Conservation (phyloP, 2,113 vertebrate species). For the Mesitornis unicolor region DNA sequence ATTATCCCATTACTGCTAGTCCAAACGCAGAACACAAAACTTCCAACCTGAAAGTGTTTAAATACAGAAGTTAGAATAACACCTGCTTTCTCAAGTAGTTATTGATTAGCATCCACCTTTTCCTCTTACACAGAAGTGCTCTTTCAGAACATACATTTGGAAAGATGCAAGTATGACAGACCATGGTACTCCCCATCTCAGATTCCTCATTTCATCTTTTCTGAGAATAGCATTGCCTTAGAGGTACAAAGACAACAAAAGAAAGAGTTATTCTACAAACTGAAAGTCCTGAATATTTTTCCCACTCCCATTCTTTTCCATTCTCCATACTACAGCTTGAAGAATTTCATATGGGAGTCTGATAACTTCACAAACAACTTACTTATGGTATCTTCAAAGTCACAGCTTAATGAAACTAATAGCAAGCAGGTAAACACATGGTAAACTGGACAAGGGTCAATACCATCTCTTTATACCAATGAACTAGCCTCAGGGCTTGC, state of each 20-base stretch:
- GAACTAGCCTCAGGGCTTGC: background rate
- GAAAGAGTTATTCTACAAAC: background rate
- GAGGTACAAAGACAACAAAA: background rate
- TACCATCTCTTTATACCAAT: background rate
- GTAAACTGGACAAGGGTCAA: background rate
- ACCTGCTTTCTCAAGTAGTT: background rate
- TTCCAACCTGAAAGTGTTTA: background rate
- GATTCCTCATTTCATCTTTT: background rate
- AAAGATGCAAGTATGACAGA: background rate
- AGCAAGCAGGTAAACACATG: background rate
- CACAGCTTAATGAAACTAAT: background rate
- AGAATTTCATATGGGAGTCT: background rate
- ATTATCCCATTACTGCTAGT: background rate
- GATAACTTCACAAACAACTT: background rate
- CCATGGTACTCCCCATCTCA: background rate
- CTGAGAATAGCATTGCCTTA: background rate
- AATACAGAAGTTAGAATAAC: background rate
- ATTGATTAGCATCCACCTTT: background rate
- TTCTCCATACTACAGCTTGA: background rate
- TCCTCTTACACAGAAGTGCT: fast-evolving
- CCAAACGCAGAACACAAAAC: background rate
- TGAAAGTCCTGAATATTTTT: background rate
- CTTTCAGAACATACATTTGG: background rate
- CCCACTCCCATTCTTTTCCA: background rate
- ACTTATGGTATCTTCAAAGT: background rate